A percentile compares a stretch with the other conserved stretches of the same genome.
phyloP scores from a whole-genome alignment of 2,888 invertebrate species.

The Rotaria magnacalcarata region DNA sequence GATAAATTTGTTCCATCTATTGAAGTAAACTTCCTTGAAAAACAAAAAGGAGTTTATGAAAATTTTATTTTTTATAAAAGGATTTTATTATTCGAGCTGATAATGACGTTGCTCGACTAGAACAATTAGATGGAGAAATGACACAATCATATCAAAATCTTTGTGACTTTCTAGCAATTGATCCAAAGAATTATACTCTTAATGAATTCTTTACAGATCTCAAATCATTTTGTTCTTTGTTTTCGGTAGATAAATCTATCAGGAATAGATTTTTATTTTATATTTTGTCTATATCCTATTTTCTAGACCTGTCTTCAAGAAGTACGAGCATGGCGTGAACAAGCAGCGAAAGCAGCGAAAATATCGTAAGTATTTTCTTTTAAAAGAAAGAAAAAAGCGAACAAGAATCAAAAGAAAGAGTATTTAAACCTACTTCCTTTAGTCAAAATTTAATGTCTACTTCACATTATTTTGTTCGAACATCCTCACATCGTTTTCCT shows the following conservation, averaged over 20 bases:
- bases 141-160: constrained; percentile 76
- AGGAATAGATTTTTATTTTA: no score
- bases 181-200: constrained; percentile 81
- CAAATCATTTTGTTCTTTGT: constrained; percentile 86
- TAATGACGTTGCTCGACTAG: constrained; percentile 61
- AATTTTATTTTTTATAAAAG: not conserved
- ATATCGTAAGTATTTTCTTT: not conserved
- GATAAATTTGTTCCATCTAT: constrained; percentile 81
- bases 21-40: constrained; percentile 75
- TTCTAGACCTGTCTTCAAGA: constrained; percentile 23
- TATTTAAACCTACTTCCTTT: not conserved
- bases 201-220: constrained; percentile 93
- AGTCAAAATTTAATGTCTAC: constrained; percentile 16
- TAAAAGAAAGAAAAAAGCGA: not conserved
- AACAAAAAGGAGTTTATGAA: constrained; percentile 37
- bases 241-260: constrained; percentile 56
- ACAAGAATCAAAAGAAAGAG: not conserved
- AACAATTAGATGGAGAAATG: constrained; percentile 90
- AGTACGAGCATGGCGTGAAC: constrained; percentile 6
- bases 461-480: constrained; percentile 29
- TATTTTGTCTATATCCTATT: no score
- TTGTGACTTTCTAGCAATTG: constrained; percentile 84
- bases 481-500: constrained; percentile 19
- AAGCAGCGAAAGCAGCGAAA: not conserved
- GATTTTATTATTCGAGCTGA: not conserved